Percentiles rank a stretch among this genome's conserved stretches.
Conservation (phyloP, 2,888 invertebrate genomes). For the Dolichomitus sp. region DNA sequence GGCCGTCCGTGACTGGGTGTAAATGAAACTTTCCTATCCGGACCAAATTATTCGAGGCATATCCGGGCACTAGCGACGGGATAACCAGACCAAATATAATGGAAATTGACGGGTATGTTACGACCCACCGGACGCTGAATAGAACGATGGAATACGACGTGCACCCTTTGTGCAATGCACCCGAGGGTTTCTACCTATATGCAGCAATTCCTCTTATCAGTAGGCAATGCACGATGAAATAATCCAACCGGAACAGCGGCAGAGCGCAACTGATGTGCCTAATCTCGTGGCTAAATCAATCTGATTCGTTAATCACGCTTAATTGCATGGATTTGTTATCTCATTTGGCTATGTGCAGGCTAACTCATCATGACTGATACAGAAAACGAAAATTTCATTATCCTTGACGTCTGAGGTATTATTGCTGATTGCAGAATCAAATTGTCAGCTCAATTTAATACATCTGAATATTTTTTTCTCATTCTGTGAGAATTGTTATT, state of each 20-base stretch:
- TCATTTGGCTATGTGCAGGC: not conserved
- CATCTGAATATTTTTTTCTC: not conserved
- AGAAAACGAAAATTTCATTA: not conserved
- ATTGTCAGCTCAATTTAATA: too few species aligned
- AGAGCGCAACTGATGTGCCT: conserved; percentile 6
- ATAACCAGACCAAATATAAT: conserved; percentile 49
- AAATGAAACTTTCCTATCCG: conserved; percentile 46
- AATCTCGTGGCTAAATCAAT: conserved; percentile 32
- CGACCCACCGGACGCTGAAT: conserved; percentile 39
- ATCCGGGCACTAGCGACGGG: conserved; percentile 16
- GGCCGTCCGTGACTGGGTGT: conserved; percentile 35
- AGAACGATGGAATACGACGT: conserved; percentile 16
- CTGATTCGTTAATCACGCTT: conserved; percentile 11
- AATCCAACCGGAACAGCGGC: conserved; percentile 25
- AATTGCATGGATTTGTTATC: conserved; percentile 42
- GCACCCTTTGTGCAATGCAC: conserved; percentile 21
- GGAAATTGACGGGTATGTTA: conserved; percentile 47
- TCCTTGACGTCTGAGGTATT: not conserved
- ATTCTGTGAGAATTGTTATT: not conserved
- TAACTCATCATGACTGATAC: not conserved
- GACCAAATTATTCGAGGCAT: conserved; percentile 43
- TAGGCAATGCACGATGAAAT: conserved; percentile 28
- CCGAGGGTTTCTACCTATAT: conserved; percentile 1
- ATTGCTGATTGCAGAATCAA: not conserved
- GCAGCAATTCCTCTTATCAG: conserved; percentile 15